Base-by-base conservation (phyloP, 2,113 vertebrate species). In the Aleadryas rufinucha region DNA sequence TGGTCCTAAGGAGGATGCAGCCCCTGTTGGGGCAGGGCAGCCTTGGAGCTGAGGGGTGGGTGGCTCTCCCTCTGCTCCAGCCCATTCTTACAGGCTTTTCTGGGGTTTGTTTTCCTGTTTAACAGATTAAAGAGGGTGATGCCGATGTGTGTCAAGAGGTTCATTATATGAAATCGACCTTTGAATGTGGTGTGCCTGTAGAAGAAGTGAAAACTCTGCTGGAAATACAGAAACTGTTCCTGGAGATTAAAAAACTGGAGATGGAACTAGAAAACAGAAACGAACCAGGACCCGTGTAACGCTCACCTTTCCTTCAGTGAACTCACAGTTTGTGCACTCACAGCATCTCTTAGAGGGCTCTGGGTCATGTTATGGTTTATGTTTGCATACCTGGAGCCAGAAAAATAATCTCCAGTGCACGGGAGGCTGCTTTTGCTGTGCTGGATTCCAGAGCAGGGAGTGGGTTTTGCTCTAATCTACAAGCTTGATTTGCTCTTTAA, bases 131-230 rank as follows among this genome's bases (percentile, higher is more conserved):
- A 16, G 45, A 81, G 30, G 63, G 60, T 4, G 57, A 53, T 35
- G 79, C n/a, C 42, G 88, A 39, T 4, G 8, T 87, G 5, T 98
- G 98, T 1, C 13, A 91, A 42, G 91, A 84, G 35, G 19, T 72
- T 30, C 13, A 6, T 19, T 8, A 60, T 0, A 19, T 65, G 7
- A 41, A 60, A 79, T 12, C 3, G 0, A 6, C 10, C 79, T 85
- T 79, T 16, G 85, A 74, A 5, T 96, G 96, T 0, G 37, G 47
- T 3, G 2, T 94, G 88, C 90, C 71, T 4, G 4, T 68, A 22
- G 92, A 86, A 56, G 93, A 97, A n/a, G 8, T 96, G 39, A 98
- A 95, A 93, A 65, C 56, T 61, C 96, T 84, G 47, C 86, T 98
- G 92, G 97, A 98, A 89, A 56, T 92, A 24, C 89, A 95, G 77